Conservation (phyloP, 2,797 vertebrate genomes). For the Melanotaenia maccullochi region DNA sequence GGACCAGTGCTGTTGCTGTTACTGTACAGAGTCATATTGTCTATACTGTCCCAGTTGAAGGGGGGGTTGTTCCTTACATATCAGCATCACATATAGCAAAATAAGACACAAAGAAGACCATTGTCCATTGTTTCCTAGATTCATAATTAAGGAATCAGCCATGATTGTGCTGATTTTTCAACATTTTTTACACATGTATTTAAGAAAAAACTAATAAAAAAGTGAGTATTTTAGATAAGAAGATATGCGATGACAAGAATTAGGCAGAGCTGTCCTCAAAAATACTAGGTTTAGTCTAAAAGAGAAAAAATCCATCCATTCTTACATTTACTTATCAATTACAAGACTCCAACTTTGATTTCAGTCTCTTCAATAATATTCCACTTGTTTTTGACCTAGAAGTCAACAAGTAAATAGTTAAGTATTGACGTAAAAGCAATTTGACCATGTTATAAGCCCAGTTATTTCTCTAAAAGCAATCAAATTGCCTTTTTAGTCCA, state of each 20-base stretch:
- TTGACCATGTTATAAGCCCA: not conserved
- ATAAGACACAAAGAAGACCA: constrained; percentile 48
- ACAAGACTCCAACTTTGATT: too few species aligned
- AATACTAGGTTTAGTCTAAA: not conserved
- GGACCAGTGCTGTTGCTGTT: constrained; percentile 24
- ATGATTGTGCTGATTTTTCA: not conserved
- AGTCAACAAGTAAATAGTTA: not conserved
- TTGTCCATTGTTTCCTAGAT: constrained; percentile 8
- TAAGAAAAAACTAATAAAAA: not conserved
- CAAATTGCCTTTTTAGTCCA: not conserved
- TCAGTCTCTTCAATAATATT: not conserved
- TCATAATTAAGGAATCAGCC: not conserved
- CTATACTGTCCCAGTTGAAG: constrained; percentile 24
- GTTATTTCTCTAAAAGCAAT: not conserved
- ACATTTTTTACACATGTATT: not conserved
- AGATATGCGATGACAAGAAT: not conserved
- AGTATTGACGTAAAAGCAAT: not conserved
- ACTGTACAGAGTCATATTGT: constrained; percentile 39
- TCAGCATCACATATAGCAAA: constrained; percentile 1
- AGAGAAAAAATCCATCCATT: not conserved
- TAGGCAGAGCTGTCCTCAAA: not conserved
- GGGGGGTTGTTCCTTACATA: constrained; percentile 38
- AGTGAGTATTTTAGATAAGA: not conserved
- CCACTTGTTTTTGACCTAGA: not conserved
- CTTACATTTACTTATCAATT: too few species aligned